Base-by-base conservation (phyloP, 2,113 vertebrate species). In the Lophotis ruficrista region DNA sequence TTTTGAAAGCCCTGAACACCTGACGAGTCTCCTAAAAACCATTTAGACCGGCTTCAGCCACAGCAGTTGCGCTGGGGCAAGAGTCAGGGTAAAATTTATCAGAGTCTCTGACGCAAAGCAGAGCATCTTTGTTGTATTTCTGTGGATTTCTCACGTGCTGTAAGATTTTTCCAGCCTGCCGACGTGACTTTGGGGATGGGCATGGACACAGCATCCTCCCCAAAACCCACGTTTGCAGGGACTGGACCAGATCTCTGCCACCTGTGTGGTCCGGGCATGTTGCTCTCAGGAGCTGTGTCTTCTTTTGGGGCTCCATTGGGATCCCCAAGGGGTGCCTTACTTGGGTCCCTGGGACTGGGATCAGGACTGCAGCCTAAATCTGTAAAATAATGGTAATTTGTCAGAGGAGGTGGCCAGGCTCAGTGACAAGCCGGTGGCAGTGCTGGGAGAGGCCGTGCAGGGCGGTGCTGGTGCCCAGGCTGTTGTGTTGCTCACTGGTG, bases 211-310 rank as follows among this genome's bases (percentile, higher is more conserved):
- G 69, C 73, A 45, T 48, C 82, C 33, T 43, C 61, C 57, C 28
- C 17, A 5, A 30, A 51, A 31, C 1, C 4, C 2, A 4, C 0
- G 0, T 19, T 6, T 4, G 7, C 21, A 1, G 24, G 70, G 28
- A 6, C 6, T 14, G 1, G 66, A 37, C 25, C 43, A 33, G 56
- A 35, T 13, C 41, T 57, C 12, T n/a, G 53, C 48, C 30, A 5
- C 58, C 64, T 0, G 3, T 0, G 1, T 21, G 75, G 50, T 47
- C 50, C 4, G 0, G 51, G 57, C 57, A 27, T 3, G 23, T 30
- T 1, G 4, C 30, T 43, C 48, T 28, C 38, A 12, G 33, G 83
- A 31, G 53, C 22, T 33, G 71, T 0, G 3, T 16, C 41, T 61
- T 3, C 1, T 54, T 90, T 28, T 3, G 54, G 81, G 71, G 65